Base-by-base conservation (phyloP, 2,113 vertebrate genomes). In the Motacilla tschutschensis region DNA sequence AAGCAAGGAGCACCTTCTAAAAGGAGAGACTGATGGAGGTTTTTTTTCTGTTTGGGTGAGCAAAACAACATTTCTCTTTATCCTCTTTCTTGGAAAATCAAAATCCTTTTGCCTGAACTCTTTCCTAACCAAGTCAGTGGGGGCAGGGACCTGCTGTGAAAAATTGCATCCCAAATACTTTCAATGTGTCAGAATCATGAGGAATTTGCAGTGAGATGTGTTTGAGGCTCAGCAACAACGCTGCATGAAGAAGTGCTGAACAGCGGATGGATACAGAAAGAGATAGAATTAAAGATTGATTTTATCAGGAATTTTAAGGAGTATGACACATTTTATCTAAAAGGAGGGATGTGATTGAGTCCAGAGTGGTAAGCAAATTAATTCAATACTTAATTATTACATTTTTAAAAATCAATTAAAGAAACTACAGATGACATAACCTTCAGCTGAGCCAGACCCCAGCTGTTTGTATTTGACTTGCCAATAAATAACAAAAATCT, bases 401-500 rank as follows among this genome's bases (percentile, higher is more conserved):
- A 33, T 33, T 7, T 33, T 33, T 33, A 33, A 33, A 33, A 33
- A 33, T 33, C 33, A 33, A 33, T 7, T 31, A 70, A 46, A 62
- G 28, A 69, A 73, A 63, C 21, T 14, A 3, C 26, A 80, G 21
- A 33, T 60, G 29, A 74, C 43, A 22, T 38, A 71, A 84, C 46
- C 17, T 78, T 57, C 69, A 80, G 14, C 28, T 57, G 67, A 86
- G 64, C 63, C 62, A 74, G n/a, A 36, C 65, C 60, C 43, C 8
- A 3, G 8, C 17, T 79, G 40, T 40, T 75, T 78, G 58, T 14
- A 17, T 57, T 72, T 63, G 26, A 55, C 41, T 92, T 69, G 40
- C 60, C 67, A 70, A 86, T 48, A 57, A 90, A 83, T 72, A 64
- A 71, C 33, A 65, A 79, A 76, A 90, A 91, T 38, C 58, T 67